A percentile compares a stretch with the other conserved stretches of the same genome.
phyloP scores from a whole-genome alignment of 2,113 vertebrate species.

The Corythaixoides concolor region DNA sequence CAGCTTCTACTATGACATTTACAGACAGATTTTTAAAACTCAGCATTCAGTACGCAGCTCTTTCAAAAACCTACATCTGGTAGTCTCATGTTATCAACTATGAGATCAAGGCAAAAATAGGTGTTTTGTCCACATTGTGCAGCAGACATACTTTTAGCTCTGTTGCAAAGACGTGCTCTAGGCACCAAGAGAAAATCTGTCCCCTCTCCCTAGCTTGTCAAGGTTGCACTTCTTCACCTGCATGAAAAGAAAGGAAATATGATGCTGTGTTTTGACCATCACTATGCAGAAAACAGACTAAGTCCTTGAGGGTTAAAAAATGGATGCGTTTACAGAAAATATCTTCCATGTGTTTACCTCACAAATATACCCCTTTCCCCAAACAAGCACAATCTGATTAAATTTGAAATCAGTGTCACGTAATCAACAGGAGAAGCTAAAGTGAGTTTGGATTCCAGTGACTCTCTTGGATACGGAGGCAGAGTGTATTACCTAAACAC shows the following conservation, averaged over 20 bases:
- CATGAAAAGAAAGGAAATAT: neutral
- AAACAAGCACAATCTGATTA: neutral
- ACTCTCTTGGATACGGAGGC: neutral
- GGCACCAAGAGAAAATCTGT: neutral
- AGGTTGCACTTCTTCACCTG: neutral
- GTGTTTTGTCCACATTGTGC: neutral
- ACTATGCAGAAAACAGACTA: neutral
- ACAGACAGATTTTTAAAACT: neutral
- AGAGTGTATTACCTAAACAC: neutral
- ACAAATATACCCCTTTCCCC: neutral
- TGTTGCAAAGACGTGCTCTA: neutral
- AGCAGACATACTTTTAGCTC: neutral
- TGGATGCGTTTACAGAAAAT: neutral
- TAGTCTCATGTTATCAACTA: neutral
- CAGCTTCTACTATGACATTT: neutral
- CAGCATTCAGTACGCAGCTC: neutral
- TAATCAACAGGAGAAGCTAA: neutral
- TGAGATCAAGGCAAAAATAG: neutral
- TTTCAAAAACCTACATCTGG: neutral
- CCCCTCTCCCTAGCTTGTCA: neutral
- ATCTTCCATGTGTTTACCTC: neutral
- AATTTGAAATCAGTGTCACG: neutral
- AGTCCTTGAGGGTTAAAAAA: neutral
- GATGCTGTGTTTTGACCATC: neutral
- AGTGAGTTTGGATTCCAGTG: neutral